Percentiles rank a stretch among this genome's conserved stretches.
phyloP scores from a whole-genome alignment of 2,797 vertebrate species.

The Cottoperca gobio region DNA sequence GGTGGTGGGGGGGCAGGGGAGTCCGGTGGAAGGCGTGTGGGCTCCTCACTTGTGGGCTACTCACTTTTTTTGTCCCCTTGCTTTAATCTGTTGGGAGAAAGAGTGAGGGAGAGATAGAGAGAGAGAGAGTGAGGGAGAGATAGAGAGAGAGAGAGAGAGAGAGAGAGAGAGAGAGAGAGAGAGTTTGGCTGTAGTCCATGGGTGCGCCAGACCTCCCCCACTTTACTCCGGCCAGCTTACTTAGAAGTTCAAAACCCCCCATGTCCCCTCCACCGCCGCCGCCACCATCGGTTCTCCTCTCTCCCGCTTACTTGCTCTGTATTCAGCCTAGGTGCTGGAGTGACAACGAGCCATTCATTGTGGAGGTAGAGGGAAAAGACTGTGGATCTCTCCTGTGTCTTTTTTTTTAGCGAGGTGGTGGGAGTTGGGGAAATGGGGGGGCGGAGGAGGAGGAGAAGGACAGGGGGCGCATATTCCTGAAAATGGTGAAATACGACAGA shows the following conservation, averaged over 20 bases:
- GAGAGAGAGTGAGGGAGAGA: too few species aligned
- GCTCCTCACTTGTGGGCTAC: conserved; percentile 63
- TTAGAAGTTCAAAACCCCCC: conserved; percentile 76
- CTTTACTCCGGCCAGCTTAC: conserved; percentile 80
- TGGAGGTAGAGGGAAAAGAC: conserved; percentile 82
- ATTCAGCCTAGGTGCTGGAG: conserved; percentile 87
- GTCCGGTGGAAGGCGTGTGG: conserved; percentile 68
- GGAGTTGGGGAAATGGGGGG: conserved; percentile 23
- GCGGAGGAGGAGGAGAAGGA: conserved; percentile 11
- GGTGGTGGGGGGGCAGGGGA: conserved; percentile 26
- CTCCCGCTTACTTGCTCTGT: conserved; percentile 83
- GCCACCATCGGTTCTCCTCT: conserved; percentile 61
- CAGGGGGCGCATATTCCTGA: conserved; percentile 69
- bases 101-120: conserved; percentile 46
- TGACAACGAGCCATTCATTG: conserved; percentile 88
- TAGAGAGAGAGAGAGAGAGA: conserved; percentile 54
- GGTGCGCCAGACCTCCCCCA: conserved; percentile 54
- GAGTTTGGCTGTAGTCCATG: conserved; percentile 66
- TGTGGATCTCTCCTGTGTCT: conserved; percentile 85
- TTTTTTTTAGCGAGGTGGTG: conserved; percentile 49
- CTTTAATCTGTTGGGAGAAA: conserved; percentile 73
- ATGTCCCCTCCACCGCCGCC: conserved; percentile 32
- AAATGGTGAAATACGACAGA: conserved; percentile 74
- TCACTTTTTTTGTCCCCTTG: conserved; percentile 58
- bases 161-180: conserved; percentile 48